Percentiles rank a stretch among this genome's conserved stretches.
Evolutionary conservation across 2,888 invertebrate genomes (phyloP).

Genomic region (Urechis unicinctus): DNA sequence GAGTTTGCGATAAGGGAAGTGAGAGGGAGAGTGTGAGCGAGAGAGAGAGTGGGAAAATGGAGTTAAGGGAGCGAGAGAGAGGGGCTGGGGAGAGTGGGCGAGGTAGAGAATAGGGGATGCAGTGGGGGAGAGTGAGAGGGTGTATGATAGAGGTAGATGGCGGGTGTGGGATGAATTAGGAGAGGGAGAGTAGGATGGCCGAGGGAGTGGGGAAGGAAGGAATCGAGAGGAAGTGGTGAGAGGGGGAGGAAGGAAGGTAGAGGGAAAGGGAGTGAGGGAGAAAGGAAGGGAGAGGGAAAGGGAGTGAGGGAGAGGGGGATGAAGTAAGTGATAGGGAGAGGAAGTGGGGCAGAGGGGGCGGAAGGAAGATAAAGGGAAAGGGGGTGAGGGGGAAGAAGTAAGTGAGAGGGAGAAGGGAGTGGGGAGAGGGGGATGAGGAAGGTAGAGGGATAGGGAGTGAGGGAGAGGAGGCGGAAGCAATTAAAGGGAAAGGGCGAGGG

Average conservation of each 20-base stretch:
- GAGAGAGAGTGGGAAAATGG: neutral
- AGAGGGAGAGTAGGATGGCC: neutral
- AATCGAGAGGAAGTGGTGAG: too few species aligned
- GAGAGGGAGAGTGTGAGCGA: neutral
- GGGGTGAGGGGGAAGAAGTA: too few species aligned
- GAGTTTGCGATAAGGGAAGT: neutral
- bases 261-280: neutral
- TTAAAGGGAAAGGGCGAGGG: too few species aligned
- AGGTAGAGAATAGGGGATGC: neutral
- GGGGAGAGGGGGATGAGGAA: too few species aligned
- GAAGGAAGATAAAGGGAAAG: too few species aligned
- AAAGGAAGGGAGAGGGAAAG: neutral
- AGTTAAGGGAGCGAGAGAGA: neutral
- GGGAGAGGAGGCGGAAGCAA: too few species aligned
- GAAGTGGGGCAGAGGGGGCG: neutral
- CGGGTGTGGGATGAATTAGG: neutral
- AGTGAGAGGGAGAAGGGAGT: too few species aligned
- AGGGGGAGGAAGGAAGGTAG: neutral
- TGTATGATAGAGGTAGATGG: neutral
- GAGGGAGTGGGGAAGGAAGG: neutral
- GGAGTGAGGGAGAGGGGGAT: neutral
- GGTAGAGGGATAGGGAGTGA: too few species aligned
- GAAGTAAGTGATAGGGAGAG: too few species aligned
- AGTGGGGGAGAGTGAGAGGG: neutral
- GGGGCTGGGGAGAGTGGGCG: too few species aligned